phyloP scores from a whole-genome alignment of 1,140 invertebrate genomes.

The Tribolium castaneum region DNA sequence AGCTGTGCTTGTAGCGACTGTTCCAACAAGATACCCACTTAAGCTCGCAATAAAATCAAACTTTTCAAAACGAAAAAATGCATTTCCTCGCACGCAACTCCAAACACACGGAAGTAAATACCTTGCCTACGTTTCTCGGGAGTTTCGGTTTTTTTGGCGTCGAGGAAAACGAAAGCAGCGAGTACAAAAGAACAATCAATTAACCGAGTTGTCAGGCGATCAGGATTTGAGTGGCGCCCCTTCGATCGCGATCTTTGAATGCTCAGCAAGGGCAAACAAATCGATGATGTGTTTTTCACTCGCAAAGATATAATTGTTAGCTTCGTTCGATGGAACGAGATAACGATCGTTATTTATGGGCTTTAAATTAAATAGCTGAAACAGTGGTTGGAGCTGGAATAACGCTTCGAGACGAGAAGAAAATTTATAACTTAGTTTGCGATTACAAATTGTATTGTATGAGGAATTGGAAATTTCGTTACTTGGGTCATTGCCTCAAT shows the following conservation, averaged over 20 bases:
- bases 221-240: slow-evolving; percentile 9
- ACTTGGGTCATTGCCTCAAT: neutral
- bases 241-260: neutral
- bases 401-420: slow-evolving; percentile 34
- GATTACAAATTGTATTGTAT: slow-evolving; percentile 49
- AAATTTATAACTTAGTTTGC: slow-evolving; percentile 59
- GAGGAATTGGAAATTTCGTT: neutral
- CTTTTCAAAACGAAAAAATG: neutral
- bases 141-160: neutral
- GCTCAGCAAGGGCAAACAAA: slow-evolving; percentile 14
- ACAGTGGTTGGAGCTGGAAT: neutral
- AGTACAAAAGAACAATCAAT: slow-evolving; percentile 32
- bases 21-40: neutral
- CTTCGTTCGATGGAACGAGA: neutral
- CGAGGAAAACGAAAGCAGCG: neutral
- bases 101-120: neutral
- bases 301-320: slow-evolving; percentile 23
- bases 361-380: slow-evolving; percentile 12
- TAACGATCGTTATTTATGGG: slow-evolving; percentile 11
- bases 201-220: slow-evolving; percentile 23
- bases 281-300: neutral
- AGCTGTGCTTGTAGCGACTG: neutral
- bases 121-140: neutral
- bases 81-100: neutral
- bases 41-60: neutral